These are phyloP conservation scores for Centruroides sculpturatus DNA, from an alignment of 1,140 invertebrate species.

Conservation along the genomic window DNA sequence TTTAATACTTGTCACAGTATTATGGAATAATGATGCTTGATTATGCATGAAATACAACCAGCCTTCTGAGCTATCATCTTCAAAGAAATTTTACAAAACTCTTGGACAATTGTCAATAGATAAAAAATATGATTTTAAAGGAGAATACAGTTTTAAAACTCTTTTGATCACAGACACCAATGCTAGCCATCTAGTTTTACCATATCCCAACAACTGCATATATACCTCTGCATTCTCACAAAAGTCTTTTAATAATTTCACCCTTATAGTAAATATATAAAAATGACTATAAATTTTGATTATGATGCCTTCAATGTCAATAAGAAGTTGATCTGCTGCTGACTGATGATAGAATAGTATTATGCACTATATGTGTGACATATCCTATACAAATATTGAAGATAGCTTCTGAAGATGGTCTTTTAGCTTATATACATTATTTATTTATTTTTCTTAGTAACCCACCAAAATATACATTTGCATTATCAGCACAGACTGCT, in stretches of 20 bases:
- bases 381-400: too few species aligned
- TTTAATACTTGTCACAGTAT: not conserved
- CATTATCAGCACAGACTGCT: not conserved
- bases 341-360: not conserved
- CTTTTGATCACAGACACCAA: slow-evolving; percentile 9
- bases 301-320: slow-evolving; percentile 1
- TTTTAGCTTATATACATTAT: not conserved
- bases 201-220: not conserved
- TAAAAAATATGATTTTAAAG: slow-evolving; percentile 15
- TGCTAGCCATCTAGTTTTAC: slow-evolving; percentile 4
- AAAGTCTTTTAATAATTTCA: not conserved
- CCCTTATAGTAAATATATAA: not conserved
- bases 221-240: not conserved
- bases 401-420: not conserved
- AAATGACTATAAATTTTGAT: slow-evolving; percentile 1
- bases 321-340: not conserved
- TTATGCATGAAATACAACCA: not conserved
- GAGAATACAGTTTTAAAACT: slow-evolving; percentile 10
- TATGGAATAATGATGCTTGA: not conserved
- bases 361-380: not conserved
- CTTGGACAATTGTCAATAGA: slow-evolving; percentile 6
- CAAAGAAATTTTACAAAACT: slow-evolving; percentile 12
- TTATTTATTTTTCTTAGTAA: not conserved
- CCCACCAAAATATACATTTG: not conserved
- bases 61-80: not conserved